Evolutionary conservation across 1,140 invertebrate species (phyloP).

Genomic region (Drosophila yakuba): DNA sequence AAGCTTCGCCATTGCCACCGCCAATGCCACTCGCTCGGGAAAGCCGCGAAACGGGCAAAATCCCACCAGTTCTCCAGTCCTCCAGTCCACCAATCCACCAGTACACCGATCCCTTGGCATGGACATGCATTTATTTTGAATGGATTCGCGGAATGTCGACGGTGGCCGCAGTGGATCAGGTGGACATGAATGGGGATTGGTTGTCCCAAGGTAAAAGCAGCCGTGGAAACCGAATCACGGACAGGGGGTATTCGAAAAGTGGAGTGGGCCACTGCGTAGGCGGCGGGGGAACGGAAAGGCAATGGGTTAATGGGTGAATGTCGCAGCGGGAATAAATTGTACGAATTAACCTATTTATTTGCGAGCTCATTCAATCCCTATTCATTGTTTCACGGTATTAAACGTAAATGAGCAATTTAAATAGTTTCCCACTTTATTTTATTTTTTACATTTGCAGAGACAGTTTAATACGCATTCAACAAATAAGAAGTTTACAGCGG

Average conservation of each 20-base stretch:
- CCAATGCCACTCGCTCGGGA: not conserved
- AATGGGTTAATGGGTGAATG: constrained; percentile 32
- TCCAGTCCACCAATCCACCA: too few relatives aligned
- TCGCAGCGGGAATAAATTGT: constrained; percentile 26
- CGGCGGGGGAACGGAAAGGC: not conserved
- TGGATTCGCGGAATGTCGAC: constrained; percentile 39
- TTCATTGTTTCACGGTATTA: not conserved
- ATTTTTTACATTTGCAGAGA: not conserved
- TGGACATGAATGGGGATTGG: constrained; percentile 38
- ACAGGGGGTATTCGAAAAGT: not conserved
- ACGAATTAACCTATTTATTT: constrained; percentile 36
- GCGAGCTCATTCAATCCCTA: not conserved
- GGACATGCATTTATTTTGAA: constrained; percentile 51
- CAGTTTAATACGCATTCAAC: not conserved
- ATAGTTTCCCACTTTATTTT: not conserved
- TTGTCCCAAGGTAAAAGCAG: constrained; percentile 15
- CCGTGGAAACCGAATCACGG: not conserved
- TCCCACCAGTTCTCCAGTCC: not conserved
- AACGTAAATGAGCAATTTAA: constrained; percentile 3
- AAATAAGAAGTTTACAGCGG: constrained; percentile 12
- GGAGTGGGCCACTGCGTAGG: not conserved
- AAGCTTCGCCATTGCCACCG: constrained; percentile 44
- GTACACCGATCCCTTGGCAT: constrained; percentile 8
- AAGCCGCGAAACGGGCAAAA: not conserved
- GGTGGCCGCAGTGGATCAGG: constrained; percentile 39